These are phyloP conservation scores for Dryocosmus kuriphilus DNA, from an alignment of 2,888 invertebrate species.

Conservation along the genomic window DNA sequence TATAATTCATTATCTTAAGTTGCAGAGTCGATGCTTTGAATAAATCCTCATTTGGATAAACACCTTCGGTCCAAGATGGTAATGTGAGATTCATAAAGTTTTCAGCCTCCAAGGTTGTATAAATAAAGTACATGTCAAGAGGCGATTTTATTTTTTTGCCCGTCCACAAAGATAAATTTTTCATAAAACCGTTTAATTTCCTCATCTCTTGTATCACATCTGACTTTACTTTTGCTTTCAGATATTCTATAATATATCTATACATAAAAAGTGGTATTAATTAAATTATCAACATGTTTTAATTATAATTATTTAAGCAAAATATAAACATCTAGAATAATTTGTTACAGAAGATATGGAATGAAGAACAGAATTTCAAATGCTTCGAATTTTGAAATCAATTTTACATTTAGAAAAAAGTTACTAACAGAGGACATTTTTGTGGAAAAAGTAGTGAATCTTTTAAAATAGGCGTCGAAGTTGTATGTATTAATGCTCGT, in stretches of 20 bases:
- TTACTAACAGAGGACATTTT: not conserved
- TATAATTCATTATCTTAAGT: slow-evolving; percentile 80
- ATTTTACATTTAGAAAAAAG: not conserved
- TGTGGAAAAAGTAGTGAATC: not conserved
- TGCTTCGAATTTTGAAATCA: not conserved
- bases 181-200: not conserved
- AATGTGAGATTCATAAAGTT: slow-evolving; percentile 79
- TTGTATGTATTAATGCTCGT: slow-evolving; percentile 78
- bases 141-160: slow-evolving; percentile 4
- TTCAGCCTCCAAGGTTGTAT: slow-evolving; percentile 62
- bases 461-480: not conserved
- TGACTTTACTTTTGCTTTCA: not conserved
- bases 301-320: no score
- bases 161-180: not conserved
- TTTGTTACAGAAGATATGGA: no score
- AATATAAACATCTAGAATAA: no score
- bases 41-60: slow-evolving; percentile 79
- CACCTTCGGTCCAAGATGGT: slow-evolving; percentile 80
- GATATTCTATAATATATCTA: slow-evolving; percentile 7
- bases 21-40: slow-evolving; percentile 79
- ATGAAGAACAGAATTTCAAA: not conserved
- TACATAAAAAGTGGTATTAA: not conserved
- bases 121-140: slow-evolving; percentile 9
- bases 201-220: not conserved
- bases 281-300: not conserved